Percentiles rank a stretch among this genome's conserved stretches.
Evolutionary conservation across 1,140 invertebrate species (phyloP).

Genomic region (Drosophila ironensis): DNA sequence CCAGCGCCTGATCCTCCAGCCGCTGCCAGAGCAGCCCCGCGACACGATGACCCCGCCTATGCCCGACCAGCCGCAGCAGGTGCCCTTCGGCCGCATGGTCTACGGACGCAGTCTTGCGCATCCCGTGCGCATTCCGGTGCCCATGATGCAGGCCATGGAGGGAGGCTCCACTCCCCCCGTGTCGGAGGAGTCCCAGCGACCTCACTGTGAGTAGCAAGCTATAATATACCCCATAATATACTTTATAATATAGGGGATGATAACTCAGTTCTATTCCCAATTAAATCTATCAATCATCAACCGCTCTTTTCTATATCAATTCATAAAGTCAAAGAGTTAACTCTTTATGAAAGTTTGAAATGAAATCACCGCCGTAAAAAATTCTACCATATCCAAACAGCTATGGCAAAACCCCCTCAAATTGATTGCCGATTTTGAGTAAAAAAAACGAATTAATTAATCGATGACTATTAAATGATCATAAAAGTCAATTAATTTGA

Average conservation of each 20-base stretch:
- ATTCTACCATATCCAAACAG: too few species aligned
- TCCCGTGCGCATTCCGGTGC: constrained; percentile 83
- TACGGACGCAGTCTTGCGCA: constrained; percentile 82
- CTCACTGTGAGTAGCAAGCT: constrained; percentile 87
- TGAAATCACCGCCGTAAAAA: too few species aligned
- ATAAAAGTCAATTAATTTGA: background rate
- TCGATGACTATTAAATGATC: background rate
- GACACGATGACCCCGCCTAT: constrained; percentile 81
- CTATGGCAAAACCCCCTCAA: too few species aligned
- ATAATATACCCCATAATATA: too few species aligned
- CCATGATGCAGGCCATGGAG: constrained; percentile 83
- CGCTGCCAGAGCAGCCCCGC: constrained; percentile 79
- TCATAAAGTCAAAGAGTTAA: too few species aligned
- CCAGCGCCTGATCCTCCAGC: constrained; percentile 76
- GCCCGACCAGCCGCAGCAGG: constrained; percentile 70
- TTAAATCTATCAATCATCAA: too few species aligned
- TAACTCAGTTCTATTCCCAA: too few species aligned
- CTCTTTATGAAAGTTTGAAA: too few species aligned
- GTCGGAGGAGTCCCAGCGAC: constrained; percentile 83
- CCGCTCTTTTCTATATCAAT: too few species aligned
- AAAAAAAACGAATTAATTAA: constrained; percentile 1
- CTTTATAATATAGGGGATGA: too few species aligned
- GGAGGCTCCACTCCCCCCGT: constrained; percentile 50
- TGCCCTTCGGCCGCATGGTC: constrained; percentile 82
- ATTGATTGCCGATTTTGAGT: too few species aligned